A percentile compares a stretch with the other conserved stretches of the same genome.
phyloP scores from a whole-genome alignment of 2,113 vertebrate genomes.

The Calidris pygmaea region DNA sequence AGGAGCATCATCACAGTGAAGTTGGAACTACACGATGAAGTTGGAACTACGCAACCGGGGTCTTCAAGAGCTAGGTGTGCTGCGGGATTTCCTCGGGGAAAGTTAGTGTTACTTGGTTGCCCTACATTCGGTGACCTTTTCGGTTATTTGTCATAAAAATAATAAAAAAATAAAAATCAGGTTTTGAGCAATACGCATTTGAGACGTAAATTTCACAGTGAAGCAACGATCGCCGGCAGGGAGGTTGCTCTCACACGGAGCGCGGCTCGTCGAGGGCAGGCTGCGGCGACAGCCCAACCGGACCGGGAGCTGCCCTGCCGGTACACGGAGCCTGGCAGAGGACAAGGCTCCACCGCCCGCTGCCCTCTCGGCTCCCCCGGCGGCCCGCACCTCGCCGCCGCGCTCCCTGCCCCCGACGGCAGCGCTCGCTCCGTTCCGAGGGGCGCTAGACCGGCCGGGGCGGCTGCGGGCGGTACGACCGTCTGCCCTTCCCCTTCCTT shows the following conservation, averaged over 20 bases:
- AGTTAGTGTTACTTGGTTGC: background rate
- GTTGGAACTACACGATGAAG: background rate
- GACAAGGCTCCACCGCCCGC: no score
- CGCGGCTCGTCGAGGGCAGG: no score
- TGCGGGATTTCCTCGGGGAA: background rate
- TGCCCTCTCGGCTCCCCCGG: no score
- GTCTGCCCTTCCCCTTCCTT: no score
- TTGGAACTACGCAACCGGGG: rapidly evolving
- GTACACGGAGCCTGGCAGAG: no score
- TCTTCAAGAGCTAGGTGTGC: background rate
- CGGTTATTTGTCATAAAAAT: background rate
- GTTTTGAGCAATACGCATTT: background rate
- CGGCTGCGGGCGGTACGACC: no score
- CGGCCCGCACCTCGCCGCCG: no score
- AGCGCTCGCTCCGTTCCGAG: no score
- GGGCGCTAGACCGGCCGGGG: no score
- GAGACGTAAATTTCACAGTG: background rate
- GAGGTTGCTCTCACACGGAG: background rate
- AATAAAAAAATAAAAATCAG: background rate
- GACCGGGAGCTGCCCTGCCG: no score
- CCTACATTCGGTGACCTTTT: rapidly evolving
- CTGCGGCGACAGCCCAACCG: background rate
- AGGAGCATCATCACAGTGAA: background rate
- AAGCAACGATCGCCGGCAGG: background rate
- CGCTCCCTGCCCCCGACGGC: no score